phyloP scores from a whole-genome alignment of 2,113 vertebrate species.

The Hemiprocne comata region DNA sequence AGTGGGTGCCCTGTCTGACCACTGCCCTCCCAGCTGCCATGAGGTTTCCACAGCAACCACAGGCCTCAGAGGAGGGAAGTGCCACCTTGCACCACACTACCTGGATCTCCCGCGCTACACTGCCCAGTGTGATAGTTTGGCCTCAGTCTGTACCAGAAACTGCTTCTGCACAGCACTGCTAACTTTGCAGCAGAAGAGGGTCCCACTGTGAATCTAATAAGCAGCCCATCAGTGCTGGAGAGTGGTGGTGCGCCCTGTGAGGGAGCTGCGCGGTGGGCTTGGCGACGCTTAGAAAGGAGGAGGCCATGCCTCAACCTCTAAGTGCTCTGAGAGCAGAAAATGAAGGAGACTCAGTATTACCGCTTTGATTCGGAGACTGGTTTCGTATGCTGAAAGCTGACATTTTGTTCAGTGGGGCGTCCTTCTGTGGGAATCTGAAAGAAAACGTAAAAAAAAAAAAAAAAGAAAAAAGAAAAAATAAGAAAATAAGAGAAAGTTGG shows the following conservation, averaged over 20 bases:
- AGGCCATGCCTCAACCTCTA: fast-evolving
- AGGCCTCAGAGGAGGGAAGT: background rate
- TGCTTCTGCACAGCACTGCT: fast-evolving
- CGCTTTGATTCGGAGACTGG: slow-evolving; percentile 7
- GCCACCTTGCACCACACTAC: fast-evolving
- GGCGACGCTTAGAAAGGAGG: fast-evolving
- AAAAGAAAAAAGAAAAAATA: too few relatives aligned
- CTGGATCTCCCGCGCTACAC: fast-evolving
- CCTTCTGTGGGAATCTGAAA: slow-evolving; percentile 42
- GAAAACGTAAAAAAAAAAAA: background rate
- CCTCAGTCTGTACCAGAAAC: background rate
- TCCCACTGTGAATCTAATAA: background rate
- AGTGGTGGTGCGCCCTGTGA: fast-evolving
- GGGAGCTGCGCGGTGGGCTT: fast-evolving
- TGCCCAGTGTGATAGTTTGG: fast-evolving
- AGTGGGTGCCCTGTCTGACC: background rate
- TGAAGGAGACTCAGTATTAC: slow-evolving; percentile 45
- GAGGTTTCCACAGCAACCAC: fast-evolving
- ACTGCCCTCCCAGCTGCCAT: background rate
- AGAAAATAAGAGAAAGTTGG: background rate
- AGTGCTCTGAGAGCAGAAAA: background rate
- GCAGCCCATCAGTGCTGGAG: fast-evolving
- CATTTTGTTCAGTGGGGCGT: slow-evolving; percentile 37
- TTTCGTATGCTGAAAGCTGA: slow-evolving; percentile 61
- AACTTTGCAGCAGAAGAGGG: fast-evolving